Conservation (phyloP, 2,888 invertebrate species). For the Horisme vitalbata region DNA sequence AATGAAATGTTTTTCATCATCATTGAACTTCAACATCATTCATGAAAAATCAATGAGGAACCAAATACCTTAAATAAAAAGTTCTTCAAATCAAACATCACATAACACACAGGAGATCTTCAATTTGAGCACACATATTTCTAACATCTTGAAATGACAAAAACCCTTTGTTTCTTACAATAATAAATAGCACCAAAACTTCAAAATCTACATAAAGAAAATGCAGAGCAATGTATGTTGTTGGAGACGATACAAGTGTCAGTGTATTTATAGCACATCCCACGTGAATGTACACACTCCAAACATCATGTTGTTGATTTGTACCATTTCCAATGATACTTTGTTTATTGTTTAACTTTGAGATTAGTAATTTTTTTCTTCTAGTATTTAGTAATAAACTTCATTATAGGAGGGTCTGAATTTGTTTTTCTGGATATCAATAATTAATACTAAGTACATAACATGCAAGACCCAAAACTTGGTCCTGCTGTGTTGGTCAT, state of each 20-base stretch:
- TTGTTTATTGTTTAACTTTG: constrained; percentile 13
- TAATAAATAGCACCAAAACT: neutral
- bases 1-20: too few species aligned
- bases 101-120: constrained; percentile 19
- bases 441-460: too few species aligned
- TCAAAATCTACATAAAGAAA: constrained; percentile 13
- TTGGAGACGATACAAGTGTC: constrained; percentile 42
- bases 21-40: neutral
- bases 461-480: too few species aligned
- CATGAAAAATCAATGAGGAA: constrained; percentile 36
- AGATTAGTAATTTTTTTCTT: neutral
- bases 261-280: constrained; percentile 72
- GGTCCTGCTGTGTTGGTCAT: too few species aligned
- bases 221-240: constrained; percentile 14
- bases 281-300: constrained; percentile 54
- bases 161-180: neutral
- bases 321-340: constrained; percentile 31
- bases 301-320: constrained; percentile 40
- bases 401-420: too few species aligned
- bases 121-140: constrained; percentile 1
- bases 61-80: constrained; percentile 31
- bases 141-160: constrained; percentile 14
- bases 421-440: too few species aligned
- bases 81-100: constrained; percentile 33
- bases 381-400: too few species aligned